Evolutionary conservation across 2,113 vertebrate genomes (phyloP), one percentile per base, ranked within the genome.

Genomic region (Leptobrachium leishanense): DNA sequence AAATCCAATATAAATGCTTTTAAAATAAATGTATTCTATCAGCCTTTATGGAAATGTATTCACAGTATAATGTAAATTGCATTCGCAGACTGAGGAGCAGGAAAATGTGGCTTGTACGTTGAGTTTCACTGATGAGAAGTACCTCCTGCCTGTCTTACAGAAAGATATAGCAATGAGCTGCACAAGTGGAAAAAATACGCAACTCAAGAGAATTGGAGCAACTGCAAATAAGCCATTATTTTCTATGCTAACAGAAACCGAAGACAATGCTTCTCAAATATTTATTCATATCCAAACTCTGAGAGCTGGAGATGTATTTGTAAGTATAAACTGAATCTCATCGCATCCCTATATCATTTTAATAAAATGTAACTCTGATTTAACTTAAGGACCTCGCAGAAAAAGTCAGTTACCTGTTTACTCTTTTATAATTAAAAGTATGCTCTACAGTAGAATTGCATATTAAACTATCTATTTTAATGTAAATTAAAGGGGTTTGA

Each of bases 301-400:
- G 57, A 10, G 0, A 80, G 43, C 73, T 62, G 6, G 2, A 46
- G 85, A 15, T 72, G 12, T 83, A 4, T 87, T 87, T 83, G 81
- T 54, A 82, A 86, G 44, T 76, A 75, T 13, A 67, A 64, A 43
- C n/a, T 15, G 39, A 65, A 10, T 1, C 55, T 13, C 55, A 1
- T 59, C 13, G 13, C 55, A 13, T 59, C 13, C 13, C 13, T 1
- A 59, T 12, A 59, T 59, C 11, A 8, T 11, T 8, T 54, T 8
- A 59, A 59, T 13, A 57, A 59, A 59, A 59, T 59, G 3, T 7
- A 59, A 12, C 8, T 50, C 8, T 50, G 46, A 4, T 8, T 50
- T 8, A 50, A 50, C 46, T 50, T 8, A 50, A 5, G 46, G 46
- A 4, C 8, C 46, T 50, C 8, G 46, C 4, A 8, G 46, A 50